Evolutionary conservation across 2,888 invertebrate species (phyloP), one percentile per base, ranked within the genome.

Genomic region (Mesorhabditis sp.): DNA sequence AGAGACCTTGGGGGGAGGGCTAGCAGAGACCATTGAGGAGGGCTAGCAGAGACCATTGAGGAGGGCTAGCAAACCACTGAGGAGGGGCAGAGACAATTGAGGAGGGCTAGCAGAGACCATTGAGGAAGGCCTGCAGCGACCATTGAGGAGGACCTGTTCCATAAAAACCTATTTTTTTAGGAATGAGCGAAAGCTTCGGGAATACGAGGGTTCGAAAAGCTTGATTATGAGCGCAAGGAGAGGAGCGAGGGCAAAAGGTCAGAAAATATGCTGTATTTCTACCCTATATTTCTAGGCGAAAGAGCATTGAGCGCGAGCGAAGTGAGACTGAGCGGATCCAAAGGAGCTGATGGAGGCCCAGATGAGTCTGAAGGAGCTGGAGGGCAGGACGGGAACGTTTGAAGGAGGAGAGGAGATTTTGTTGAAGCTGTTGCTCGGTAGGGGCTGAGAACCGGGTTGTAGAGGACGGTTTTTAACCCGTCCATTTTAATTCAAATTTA

Each of bases 201-300:
- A 82, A 28, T 82, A 82, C 67, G 81, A 81, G 43, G 70, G 81
- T 68, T 79, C 15, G 80, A 83, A 65, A 70, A 76, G 45, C 66
- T 81, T 28, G 78, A 80, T 63, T 75, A 77, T 72, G 81, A 79
- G 58, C 81, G 79, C 50, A 66, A 71, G 5, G 79, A 76, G 50
- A 67, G 73, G 75, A 76, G 45, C 66, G 65, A 50, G 76, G 80
- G 65, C 64, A 72, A 43, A 70, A 67, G 71, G 76, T 75, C 1
- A 50, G 58, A 50, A 2, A n/a, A 13, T 50, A 2, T 13, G 1
- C 58, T 13, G 58, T 13, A 50, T 50, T 50, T 50, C 4, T 5
- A 41, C 1, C 28, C 28, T 28, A 2, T 28, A 15, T 4, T 66
- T 67, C 68, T 63, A 74, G 72, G 43, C 72, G 58, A 69, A 73